A percentile compares a stretch with the other conserved stretches of the same genome.
Evolutionary conservation across 2,113 vertebrate species (phyloP).

Genomic region (Hypomesus transpacificus): DNA sequence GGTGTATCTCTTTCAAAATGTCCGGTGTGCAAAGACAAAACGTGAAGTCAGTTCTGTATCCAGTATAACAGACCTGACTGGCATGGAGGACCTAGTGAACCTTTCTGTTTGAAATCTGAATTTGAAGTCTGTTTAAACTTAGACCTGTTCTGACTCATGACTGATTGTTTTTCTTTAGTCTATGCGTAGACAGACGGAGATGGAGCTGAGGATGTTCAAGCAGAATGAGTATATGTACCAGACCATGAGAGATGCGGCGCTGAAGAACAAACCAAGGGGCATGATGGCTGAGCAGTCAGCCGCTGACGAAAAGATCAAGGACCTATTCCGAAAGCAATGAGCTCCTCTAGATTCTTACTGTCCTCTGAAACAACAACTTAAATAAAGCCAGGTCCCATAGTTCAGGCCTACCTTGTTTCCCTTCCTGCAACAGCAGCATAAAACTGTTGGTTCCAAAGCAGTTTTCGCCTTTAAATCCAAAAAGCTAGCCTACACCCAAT

Average conservation of each 20-base stretch:
- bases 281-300: constrained; percentile 73
- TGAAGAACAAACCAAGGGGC: constrained; percentile 75
- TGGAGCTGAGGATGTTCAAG: constrained; percentile 89
- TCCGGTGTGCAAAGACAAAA: neutral
- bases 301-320: constrained; percentile 53
- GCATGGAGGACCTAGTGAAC: neutral
- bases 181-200: constrained; percentile 88
- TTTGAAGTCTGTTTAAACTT: neutral
- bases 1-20: neutral
- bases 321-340: constrained; percentile 75
- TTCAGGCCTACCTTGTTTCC: too few species aligned
- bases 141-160: neutral
- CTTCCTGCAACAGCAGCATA: too few species aligned
- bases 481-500: too few species aligned
- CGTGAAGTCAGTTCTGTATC: neutral
- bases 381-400: neutral
- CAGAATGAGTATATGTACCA: constrained; percentile 79
- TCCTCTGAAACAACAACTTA: constrained; percentile 1
- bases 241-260: constrained; percentile 82
- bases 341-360: neutral
- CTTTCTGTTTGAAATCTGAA: neutral
- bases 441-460: too few species aligned
- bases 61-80: neutral
- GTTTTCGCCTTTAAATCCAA: too few species aligned
- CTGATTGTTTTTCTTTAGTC: constrained; percentile 58